These are phyloP conservation scores for Scomber colias DNA, from an alignment of 2,113 vertebrate species.

Conservation along the genomic window DNA sequence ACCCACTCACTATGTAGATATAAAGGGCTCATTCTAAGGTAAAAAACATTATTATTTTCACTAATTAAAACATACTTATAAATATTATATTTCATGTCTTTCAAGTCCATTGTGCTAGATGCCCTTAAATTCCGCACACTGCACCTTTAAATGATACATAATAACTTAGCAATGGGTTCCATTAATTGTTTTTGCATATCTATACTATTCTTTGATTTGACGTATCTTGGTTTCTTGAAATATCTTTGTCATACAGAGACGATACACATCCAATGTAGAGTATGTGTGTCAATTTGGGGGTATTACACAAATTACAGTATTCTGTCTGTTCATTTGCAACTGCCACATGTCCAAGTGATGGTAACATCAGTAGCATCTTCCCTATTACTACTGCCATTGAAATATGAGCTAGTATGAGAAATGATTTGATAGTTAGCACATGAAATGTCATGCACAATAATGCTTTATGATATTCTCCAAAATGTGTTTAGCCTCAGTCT, in stretches of 20 bases:
- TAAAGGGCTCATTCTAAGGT: no score
- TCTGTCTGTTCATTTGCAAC: constrained; percentile 3
- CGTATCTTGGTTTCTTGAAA: not conserved
- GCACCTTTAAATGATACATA: not conserved
- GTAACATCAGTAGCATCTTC: not conserved
- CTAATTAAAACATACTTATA: no score
- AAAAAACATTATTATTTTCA: no score
- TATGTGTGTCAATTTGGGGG: not conserved
- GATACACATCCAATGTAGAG: not conserved
- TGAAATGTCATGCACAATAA: constrained; percentile 54
- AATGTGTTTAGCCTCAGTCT: constrained; percentile 26
- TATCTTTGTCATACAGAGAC: not conserved
- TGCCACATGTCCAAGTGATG: constrained; percentile 3
- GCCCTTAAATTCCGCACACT: no score
- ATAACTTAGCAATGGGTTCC: not conserved
- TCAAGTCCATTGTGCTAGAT: no score
- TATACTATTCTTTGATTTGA: not conserved
- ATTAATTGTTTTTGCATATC: constrained; percentile 3
- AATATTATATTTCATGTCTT: no score
- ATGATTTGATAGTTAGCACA: constrained; percentile 33
- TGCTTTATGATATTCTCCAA: constrained; percentile 18
- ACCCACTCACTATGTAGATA: no score
- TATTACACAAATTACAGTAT: constrained; percentile 8
- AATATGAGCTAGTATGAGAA: constrained; percentile 30
- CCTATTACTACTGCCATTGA: not conserved